Evolutionary conservation across 2,113 vertebrate species (phyloP).

Genomic region (Rhabdornis inornatus): DNA sequence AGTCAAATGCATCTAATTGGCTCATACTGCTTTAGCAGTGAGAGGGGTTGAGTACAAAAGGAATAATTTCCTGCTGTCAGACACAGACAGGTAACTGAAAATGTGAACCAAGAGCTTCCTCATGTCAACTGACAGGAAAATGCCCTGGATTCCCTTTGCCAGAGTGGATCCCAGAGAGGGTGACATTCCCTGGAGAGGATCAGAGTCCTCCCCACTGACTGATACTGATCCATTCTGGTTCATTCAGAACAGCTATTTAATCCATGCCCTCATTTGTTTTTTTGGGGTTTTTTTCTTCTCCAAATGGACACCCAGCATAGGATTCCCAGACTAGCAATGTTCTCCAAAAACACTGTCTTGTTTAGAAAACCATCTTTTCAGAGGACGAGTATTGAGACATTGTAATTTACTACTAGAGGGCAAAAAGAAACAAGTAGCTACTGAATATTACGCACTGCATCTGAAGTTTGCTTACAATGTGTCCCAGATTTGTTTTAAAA

Average conservation of each 20-base stretch:
- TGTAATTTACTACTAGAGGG: neutral
- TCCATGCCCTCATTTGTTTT: neutral
- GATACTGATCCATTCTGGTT: accelerated
- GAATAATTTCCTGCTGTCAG: neutral
- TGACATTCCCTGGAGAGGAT: neutral
- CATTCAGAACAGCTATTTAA: neutral
- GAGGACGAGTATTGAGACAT: neutral
- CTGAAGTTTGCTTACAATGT: neutral
- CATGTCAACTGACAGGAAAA: neutral
- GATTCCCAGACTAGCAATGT: neutral
- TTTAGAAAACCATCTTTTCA: neutral
- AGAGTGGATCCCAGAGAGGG: neutral
- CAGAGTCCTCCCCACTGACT: neutral
- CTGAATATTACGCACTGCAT: neutral
- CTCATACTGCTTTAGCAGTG: neutral
- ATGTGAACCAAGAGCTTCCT: neutral
- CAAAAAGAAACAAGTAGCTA: neutral
- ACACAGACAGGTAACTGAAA: neutral
- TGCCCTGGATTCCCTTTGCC: neutral
- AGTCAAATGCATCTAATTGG: neutral
- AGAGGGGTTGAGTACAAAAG: neutral
- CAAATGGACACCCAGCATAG: neutral
- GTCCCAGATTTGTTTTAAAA: neutral
- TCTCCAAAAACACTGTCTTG: neutral
- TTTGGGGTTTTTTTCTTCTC: neutral